A percentile compares a stretch with the other conserved stretches of the same genome.
These are phyloP conservation scores for Porites lutea DNA, from an alignment of 64 coral and sea anemone genomes.

Conservation along the genomic window DNA sequence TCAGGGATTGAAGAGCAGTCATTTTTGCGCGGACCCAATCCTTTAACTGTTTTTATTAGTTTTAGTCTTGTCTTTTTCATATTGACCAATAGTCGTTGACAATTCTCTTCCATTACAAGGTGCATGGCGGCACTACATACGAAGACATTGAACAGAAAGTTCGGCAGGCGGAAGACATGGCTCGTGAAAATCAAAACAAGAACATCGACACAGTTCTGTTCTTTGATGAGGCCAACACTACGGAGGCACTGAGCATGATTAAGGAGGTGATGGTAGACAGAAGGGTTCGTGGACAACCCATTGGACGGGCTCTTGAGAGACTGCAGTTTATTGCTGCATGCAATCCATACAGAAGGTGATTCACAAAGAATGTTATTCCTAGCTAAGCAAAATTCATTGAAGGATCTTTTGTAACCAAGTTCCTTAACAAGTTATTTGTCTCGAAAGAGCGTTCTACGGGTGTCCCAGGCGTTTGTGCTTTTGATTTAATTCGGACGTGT, in stretches of 20 bases:
- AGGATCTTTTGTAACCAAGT: no score
- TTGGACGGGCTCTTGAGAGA: conserved; percentile 63
- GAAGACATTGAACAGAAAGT: conserved; percentile 74
- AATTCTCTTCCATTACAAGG: conserved; percentile 6
- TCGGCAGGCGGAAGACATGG: conserved; percentile 74
- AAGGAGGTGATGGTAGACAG: conserved; percentile 92
- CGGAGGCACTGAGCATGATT: conserved; percentile 84
- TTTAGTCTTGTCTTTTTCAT: no score
- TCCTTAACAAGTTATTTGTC: no score
- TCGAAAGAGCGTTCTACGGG: no score
- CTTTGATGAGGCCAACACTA: conserved; percentile 91
- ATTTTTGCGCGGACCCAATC: no score
- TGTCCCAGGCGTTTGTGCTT: no score
- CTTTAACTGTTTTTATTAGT: no score
- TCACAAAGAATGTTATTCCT: no score
- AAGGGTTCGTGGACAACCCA: conserved; percentile 59
- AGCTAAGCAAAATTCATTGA: background rate
- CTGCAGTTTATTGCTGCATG: conserved; percentile 88
- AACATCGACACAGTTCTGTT: conserved; percentile 82
- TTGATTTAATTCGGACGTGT: no score
- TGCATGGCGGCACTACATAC: conserved; percentile 86
- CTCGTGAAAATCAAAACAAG: conserved; percentile 60
- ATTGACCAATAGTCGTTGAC: no score
- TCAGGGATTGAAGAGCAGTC: no score
- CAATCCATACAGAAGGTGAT: conserved; percentile 82